A percentile compares a stretch with the other conserved stretches of the same genome.
Conservation (phyloP, 1,140 invertebrate species). For the Protaetia brevitarsis region DNA sequence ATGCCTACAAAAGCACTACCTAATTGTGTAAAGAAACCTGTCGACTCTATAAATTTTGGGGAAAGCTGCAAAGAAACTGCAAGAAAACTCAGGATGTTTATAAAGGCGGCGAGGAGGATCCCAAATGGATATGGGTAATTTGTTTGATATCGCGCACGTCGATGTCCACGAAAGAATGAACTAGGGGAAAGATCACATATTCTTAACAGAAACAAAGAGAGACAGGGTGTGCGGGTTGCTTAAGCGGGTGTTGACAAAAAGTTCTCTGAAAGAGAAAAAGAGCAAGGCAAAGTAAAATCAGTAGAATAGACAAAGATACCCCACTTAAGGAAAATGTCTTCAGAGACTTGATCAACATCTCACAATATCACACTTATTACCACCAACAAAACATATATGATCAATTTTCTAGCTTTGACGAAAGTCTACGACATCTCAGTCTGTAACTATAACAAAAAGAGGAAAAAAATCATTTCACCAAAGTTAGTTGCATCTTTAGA, state of each 20-base stretch:
- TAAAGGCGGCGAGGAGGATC: slow-evolving; percentile 30
- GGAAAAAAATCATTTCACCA: slow-evolving; percentile 26
- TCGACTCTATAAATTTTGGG: slow-evolving; percentile 34
- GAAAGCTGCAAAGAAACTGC: slow-evolving; percentile 38
- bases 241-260: slow-evolving; percentile 39
- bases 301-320: slow-evolving; percentile 26
- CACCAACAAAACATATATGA: background rate
- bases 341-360: background rate
- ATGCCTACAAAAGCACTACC: slow-evolving; percentile 36
- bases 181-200: slow-evolving; percentile 38
- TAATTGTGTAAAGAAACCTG: slow-evolving; percentile 40
- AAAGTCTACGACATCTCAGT: background rate
- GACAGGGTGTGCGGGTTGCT: slow-evolving; percentile 29
- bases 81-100: slow-evolving; percentile 33
- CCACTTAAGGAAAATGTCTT: background rate
- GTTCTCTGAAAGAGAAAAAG: slow-evolving; percentile 35
- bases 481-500: slow-evolving; percentile 30
- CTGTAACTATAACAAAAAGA: slow-evolving; percentile 22
- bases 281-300: slow-evolving; percentile 16
- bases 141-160: slow-evolving; percentile 37
- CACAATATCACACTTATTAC: background rate
- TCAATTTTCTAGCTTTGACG: background rate
- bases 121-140: slow-evolving; percentile 31
- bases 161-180: slow-evolving; percentile 35
- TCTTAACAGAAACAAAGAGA: slow-evolving; percentile 39